phyloP scores from a whole-genome alignment of 2,113 vertebrate genomes.

The Ptilorrhoa leucosticta region DNA sequence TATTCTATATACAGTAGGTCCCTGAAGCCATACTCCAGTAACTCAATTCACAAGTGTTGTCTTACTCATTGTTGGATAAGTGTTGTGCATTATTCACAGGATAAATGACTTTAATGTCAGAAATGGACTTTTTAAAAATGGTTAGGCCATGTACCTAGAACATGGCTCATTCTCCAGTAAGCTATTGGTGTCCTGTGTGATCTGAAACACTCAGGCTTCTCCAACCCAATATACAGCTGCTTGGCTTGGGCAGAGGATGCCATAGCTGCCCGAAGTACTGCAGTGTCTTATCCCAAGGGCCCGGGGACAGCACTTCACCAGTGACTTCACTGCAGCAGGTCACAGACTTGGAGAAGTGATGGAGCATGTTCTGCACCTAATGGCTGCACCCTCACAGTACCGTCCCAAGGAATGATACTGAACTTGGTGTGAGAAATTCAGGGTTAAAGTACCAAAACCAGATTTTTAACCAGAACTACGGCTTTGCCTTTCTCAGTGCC shows the following conservation, averaged over 20 bases:
- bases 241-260: neutral
- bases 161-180: neutral
- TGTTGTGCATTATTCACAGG: no score
- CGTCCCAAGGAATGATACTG: neutral
- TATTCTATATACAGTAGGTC: neutral
- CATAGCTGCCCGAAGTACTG: neutral
- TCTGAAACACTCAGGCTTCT: neutral
- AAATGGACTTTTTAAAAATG: neutral
- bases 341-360: neutral
- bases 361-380: neutral
- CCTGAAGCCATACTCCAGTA: neutral
- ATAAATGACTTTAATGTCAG: neutral
- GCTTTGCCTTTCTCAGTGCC: neutral
- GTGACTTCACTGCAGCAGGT: neutral
- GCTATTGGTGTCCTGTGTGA: neutral
- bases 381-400: neutral
- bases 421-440: neutral
- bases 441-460: neutral
- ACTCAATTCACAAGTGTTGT: neutral
- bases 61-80: no score
- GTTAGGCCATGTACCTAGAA: neutral
- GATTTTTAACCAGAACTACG: neutral
- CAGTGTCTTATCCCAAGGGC: neutral
- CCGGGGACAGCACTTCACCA: neutral
- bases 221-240: neutral